These are phyloP conservation scores for Etheostoma nigrum DNA, from an alignment of 2,797 vertebrate genomes.

Conservation along the genomic window DNA sequence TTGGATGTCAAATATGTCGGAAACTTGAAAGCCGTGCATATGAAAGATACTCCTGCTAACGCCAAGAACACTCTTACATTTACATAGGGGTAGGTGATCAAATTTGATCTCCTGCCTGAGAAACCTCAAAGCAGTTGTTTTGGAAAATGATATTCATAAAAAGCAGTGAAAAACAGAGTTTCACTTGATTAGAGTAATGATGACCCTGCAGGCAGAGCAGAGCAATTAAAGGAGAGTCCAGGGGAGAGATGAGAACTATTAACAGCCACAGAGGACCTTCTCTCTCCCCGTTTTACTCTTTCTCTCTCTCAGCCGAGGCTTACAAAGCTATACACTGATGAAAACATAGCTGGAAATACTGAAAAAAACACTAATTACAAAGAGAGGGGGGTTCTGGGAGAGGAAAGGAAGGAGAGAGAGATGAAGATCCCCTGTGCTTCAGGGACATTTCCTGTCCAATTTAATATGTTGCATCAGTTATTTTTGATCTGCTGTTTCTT, in stretches of 20 bases:
- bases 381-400: conserved; percentile 24
- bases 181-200: conserved; percentile 83
- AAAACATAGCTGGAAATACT: conserved; percentile 77
- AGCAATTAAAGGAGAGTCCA: conserved; percentile 85
- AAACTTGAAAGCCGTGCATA: conserved; percentile 56
- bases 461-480: conserved; percentile 84
- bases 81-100: conserved; percentile 63
- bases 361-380: conserved; percentile 82
- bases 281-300: conserved; percentile 53
- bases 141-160: conserved; percentile 80
- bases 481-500: conserved; percentile 78
- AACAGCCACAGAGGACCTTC: conserved; percentile 80
- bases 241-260: conserved; percentile 85
- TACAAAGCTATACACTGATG: conserved; percentile 71
- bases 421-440: conserved; percentile 71
- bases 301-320: conserved; percentile 48
- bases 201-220: conserved; percentile 82
- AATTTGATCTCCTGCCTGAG: conserved; percentile 63
- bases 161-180: conserved; percentile 76
- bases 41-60: conserved; percentile 62
- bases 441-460: conserved; percentile 80
- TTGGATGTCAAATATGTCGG: conserved; percentile 51
- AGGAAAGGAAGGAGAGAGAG: conserved; percentile 35
- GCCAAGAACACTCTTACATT: conserved; percentile 54
- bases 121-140: conserved; percentile 80